These are phyloP conservation scores for Indicator indicator DNA, from an alignment of 2,113 vertebrate species.

Conservation along the genomic window DNA sequence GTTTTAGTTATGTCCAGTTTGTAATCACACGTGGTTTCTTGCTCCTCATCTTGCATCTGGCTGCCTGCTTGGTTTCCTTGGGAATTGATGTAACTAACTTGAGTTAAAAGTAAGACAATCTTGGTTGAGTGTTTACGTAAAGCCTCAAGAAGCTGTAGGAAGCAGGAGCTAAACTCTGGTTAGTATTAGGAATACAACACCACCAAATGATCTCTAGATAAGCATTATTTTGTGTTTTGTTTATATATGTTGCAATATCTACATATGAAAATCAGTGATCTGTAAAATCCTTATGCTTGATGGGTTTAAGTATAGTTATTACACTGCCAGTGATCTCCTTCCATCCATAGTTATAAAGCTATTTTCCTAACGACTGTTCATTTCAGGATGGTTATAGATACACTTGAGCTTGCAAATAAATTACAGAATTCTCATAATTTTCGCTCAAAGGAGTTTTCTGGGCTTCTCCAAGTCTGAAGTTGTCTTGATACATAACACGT, in stretches of 20 bases:
- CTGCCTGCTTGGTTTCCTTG: not conserved
- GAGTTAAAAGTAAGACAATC: not conserved
- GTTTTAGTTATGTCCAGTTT: not conserved
- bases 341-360: not conserved
- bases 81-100: not conserved
- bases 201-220: not conserved
- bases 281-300: not conserved
- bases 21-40: not conserved
- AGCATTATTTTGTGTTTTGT: not conserved
- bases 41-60: not conserved
- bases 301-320: not conserved
- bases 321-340: not conserved
- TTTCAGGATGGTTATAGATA: not conserved
- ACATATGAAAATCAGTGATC: not conserved
- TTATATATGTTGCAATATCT: not conserved
- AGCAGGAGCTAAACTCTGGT: not conserved
- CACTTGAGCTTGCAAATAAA: not conserved
- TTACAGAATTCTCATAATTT: not conserved
- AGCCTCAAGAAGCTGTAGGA: not conserved
- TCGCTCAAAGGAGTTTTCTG: not conserved
- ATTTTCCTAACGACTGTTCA: not conserved
- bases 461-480: not conserved
- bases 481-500: not conserved
- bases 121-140: not conserved
- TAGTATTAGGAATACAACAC: not conserved